A percentile compares a stretch with the other conserved stretches of the same genome.
Conservation (phyloP, 2,888 invertebrate species). For the Nowickia ferox region DNA sequence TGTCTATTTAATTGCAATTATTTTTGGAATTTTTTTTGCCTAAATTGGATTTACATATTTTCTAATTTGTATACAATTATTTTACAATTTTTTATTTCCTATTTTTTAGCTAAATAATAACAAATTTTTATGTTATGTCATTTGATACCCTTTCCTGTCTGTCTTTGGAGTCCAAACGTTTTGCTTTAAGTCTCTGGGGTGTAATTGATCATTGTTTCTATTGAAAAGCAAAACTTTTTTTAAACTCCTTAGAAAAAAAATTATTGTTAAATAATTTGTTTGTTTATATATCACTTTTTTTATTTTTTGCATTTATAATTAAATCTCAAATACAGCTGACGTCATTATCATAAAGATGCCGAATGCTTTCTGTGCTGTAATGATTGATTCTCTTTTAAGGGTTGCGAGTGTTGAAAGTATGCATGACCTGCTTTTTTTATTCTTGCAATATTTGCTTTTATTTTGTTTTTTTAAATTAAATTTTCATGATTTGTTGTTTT, state of each 20-base stretch:
- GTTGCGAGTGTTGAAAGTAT: constrained; percentile 67
- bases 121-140: constrained; percentile 61
- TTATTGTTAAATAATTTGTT: constrained; percentile 70
- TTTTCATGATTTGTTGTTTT: constrained; percentile 68
- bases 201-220: constrained; percentile 73
- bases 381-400: constrained; percentile 46
- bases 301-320: constrained; percentile 73
- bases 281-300: constrained; percentile 47
- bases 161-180: constrained; percentile 15
- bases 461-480: constrained; percentile 54
- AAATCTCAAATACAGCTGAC: constrained; percentile 76
- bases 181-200: constrained; percentile 66
- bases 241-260: constrained; percentile 1
- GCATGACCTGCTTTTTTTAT: constrained; percentile 10
- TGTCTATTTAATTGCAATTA: constrained; percentile 60
- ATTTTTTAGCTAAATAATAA: constrained; percentile 33
- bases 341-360: constrained; percentile 68
- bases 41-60: constrained; percentile 64
- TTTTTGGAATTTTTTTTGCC: constrained; percentile 36
- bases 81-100: background rate
- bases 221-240: constrained; percentile 22
- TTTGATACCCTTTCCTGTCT: constrained; percentile 54
- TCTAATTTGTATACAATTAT: constrained; percentile 52
- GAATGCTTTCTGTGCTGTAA: background rate
- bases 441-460: background rate